Base-by-base conservation (phyloP, 2,888 invertebrate species). In the Leptinotarsa tumamoca region DNA sequence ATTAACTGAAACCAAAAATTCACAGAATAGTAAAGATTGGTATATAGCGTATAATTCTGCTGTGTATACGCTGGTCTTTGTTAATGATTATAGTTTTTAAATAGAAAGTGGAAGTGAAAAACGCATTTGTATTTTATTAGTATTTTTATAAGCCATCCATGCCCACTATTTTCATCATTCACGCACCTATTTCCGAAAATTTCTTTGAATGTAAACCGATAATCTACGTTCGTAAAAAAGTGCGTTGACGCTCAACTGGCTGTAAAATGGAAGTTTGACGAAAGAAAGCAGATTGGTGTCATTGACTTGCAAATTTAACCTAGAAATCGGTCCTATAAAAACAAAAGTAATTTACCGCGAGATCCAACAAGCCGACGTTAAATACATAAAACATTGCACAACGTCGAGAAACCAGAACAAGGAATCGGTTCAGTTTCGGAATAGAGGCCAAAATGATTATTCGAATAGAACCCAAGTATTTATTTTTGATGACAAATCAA, bases 211-310 rank as follows among this genome's bases (percentile, higher is more conserved):
- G 15, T 21, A 21, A 58, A 21, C 18, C 58, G 3, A 18, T 15
- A 23, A 58, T 63, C 10, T 63, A 10, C 17, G 43, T 63, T 43
- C 43, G 17, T 63, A 14, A 63, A 27, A 63, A 17, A 43, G n/a
- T n/a, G 33, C 63, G n/a, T 43, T 43, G 33, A 63, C 7, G 63
- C 43, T 43, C n/a, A 33, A 63, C 15, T 63, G 15, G 63, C 33
- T 43, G 33, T 63, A 63, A 27, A 27, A 33, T 33, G 63, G 63
- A 63, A 63, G 63, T 63, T 17, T 15, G 43, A 33, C 61, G 74
- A 72, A 77, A 74, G 72, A 74, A 77, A 72, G 77, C 74, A 75
- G 68, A 77, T 69, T 74, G 74, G 56, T 72, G 71, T 77, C 72
- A 67, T 67, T 67, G 68, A 74, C 72, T 77, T 72, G 71, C 71